Percentiles rank a stretch among this genome's conserved stretches.
phyloP scores from a whole-genome alignment of 2,113 vertebrate genomes.

The Hipposideros armiger region DNA sequence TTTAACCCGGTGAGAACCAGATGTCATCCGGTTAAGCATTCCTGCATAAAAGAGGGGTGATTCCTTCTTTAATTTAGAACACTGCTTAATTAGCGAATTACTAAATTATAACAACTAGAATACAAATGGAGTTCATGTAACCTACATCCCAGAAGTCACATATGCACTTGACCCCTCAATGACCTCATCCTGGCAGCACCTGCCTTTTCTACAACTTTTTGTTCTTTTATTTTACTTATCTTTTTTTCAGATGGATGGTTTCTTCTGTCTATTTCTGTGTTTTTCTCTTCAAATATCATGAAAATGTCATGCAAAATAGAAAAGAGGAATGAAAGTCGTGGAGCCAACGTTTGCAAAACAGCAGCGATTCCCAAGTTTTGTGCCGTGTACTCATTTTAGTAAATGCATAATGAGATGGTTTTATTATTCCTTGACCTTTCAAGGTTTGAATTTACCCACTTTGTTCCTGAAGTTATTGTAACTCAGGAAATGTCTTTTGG shows the following conservation, averaged over 20 bases:
- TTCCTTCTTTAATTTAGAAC: no score
- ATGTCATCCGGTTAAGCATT: no score
- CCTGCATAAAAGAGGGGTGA: rapidly evolving
- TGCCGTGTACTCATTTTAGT: neutral
- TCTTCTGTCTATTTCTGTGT: neutral
- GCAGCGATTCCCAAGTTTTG: neutral
- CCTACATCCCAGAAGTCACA: neutral
- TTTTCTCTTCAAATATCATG: conserved; percentile 17
- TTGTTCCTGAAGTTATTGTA: neutral
- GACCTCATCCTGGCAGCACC: rapidly evolving
- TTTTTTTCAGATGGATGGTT: neutral
- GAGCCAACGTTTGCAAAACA: neutral
- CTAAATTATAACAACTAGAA: neutral
- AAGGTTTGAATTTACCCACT: neutral
- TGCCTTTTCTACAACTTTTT: no score
- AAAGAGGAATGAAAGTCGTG: neutral
- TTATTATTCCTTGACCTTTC: conserved; percentile 5
- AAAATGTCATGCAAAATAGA: neutral
- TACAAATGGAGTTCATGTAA: neutral
- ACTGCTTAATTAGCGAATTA: neutral
- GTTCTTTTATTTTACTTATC: rapidly evolving
- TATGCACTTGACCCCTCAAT: rapidly evolving
- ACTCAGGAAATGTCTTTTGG: neutral
- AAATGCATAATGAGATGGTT: neutral
- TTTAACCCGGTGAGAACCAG: rapidly evolving